A percentile compares a stretch with the other conserved stretches of the same genome.
Evolutionary conservation across 2,797 vertebrate genomes (phyloP).

Genomic region (Clarias laeviceps): DNA sequence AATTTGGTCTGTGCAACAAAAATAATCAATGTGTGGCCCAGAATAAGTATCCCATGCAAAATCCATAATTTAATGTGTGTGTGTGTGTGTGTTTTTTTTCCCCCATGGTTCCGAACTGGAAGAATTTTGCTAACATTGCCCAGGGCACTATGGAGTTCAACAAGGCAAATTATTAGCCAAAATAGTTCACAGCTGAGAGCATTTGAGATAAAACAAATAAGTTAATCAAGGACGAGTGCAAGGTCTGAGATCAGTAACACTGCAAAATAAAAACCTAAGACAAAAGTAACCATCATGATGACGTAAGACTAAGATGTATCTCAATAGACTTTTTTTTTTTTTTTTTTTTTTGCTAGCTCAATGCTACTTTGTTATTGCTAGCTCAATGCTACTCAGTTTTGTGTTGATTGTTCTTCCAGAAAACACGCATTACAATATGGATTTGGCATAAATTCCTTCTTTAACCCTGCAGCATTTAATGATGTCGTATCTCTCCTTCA

Average conservation of each 20-base stretch:
- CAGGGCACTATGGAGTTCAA: not conserved
- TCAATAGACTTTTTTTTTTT: too few species aligned
- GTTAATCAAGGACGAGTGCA: not conserved
- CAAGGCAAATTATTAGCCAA: not conserved
- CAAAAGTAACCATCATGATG: not conserved
- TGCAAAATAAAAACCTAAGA: too few species aligned
- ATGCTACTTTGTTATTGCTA: not conserved
- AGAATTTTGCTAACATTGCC: not conserved
- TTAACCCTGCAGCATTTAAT: not conserved
- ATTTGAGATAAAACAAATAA: not conserved
- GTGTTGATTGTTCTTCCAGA: not conserved
- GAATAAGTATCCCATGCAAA: slow-evolving; percentile 9
- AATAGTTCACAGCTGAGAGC: not conserved
- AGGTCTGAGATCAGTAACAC: not conserved
- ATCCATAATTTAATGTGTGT: not conserved
- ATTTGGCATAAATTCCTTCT: not conserved
- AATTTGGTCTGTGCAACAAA: not conserved
- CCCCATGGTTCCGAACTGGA: not conserved
- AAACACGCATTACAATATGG: not conserved
- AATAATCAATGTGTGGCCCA: not conserved
- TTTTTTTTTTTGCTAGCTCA: not conserved
- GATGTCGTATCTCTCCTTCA: not conserved
- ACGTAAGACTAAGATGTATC: not conserved
- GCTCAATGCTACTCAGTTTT: not conserved
- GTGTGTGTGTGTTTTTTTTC: not conserved